Base-by-base conservation (phyloP, 2,113 vertebrate species). In the Aspidoscelis tigris region DNA sequence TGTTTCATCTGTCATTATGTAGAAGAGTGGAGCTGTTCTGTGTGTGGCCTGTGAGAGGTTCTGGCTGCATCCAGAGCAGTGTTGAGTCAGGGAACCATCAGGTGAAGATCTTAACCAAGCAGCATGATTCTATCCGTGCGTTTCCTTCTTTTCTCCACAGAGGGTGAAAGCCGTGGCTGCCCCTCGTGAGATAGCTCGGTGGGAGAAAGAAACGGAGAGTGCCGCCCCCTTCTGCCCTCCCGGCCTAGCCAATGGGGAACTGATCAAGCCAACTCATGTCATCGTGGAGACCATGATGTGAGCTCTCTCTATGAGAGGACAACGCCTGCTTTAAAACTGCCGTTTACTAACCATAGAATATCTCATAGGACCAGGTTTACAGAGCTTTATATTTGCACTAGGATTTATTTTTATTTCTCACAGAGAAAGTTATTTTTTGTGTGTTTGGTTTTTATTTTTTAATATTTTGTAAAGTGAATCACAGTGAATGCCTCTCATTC, bases 221-320 rank as follows among this genome's bases (percentile, higher is more conserved):
- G 93, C 94, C 81, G 89, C 88, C 0, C 95, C 96, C 0, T 96
- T 95, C 90, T 91, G 90, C 88, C 89, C 97, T 75, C 97, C 96
- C 58, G 89, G 95, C 82, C 79, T 91, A 72, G 73, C 93, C 0
- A 98, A 97, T 86, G 97, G 96, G 33, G 92, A 96, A 85, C 96
- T 97, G 94, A 96, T 95, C 93, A 99, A 98, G 93, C 97, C 97
- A 82, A 97, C 97, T 84, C 98, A 98, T 95, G 97, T 98, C 96
- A 95, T 99, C 92, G 98, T 99, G 95, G 98, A 99, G 96, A 99
- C 98, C 92, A 98, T 96, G 97, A 99, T 99, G 98, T 99, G 97
- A 99, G 95, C 95, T 91, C 96, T 97, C 96, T 96, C 95, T 96
- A 95, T 97, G 94, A 95, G 95, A 96, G 95, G 96, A 96, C 94